These are phyloP conservation scores for Argyresthia albistria DNA, from an alignment of 2,888 invertebrate species.

Conservation along the genomic window DNA sequence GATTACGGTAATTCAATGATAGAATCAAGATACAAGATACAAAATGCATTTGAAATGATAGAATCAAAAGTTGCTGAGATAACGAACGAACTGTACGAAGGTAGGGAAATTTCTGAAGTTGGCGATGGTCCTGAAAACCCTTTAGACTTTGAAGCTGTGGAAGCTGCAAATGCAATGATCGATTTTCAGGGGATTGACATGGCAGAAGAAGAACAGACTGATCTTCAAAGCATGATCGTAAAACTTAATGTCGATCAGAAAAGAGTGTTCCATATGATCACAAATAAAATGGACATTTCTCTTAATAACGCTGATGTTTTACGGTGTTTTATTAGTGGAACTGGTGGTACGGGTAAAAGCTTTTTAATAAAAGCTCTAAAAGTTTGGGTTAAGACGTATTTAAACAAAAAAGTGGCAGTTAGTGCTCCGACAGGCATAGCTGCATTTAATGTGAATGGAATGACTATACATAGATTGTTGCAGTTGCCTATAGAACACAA, in stretches of 20 bases:
- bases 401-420: slow-evolving; percentile 20
- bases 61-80: slow-evolving; percentile 13
- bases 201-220: slow-evolving; percentile 9
- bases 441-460: slow-evolving; percentile 27
- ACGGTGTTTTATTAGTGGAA: slow-evolving; percentile 16
- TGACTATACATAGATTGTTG: slow-evolving; percentile 24
- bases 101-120: too few species aligned
- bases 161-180: slow-evolving; percentile 17
- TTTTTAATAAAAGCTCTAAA: slow-evolving; percentile 22
- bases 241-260: slow-evolving; percentile 21
- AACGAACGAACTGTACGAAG: too few species aligned
- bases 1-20: slow-evolving; percentile 9
- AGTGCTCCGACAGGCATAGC: slow-evolving; percentile 28
- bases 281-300: slow-evolving; percentile 8
- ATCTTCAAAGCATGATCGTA: slow-evolving; percentile 13
- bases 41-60: slow-evolving; percentile 12
- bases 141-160: slow-evolving; percentile 15
- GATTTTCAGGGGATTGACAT: slow-evolving; percentile 10
- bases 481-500: slow-evolving; percentile 25
- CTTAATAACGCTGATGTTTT: slow-evolving; percentile 6
- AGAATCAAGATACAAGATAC: slow-evolving; percentile 7
- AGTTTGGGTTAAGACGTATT: slow-evolving; percentile 17
- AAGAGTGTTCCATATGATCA: slow-evolving; percentile 18
- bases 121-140: slow-evolving; percentile 14
- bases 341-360: slow-evolving; percentile 24